Conservation (phyloP, 2,797 vertebrate genomes). For the Pseudochirops cupreus region DNA sequence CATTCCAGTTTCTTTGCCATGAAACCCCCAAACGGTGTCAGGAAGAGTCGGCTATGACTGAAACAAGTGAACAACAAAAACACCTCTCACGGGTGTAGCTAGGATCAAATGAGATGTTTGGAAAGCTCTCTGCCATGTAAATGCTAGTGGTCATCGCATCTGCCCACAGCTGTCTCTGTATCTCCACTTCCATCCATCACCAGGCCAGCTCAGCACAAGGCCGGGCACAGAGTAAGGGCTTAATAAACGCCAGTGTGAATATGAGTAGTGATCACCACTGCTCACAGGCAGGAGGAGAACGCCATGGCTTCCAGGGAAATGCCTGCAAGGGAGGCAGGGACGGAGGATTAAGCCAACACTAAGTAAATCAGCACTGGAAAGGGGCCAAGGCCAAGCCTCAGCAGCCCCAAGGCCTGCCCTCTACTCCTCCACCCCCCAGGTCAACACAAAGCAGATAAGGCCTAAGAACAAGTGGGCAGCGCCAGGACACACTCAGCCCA, state of each 20-base stretch:
- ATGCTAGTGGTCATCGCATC: too few relatives aligned
- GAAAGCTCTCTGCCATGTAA: not conserved
- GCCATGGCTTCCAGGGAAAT: not conserved
- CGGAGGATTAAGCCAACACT: not conserved
- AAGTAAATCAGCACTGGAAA: not conserved
- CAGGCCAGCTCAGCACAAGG: not conserved
- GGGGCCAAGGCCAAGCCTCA: not conserved
- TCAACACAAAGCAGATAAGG: not conserved
- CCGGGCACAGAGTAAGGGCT: not conserved
- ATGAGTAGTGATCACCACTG: not conserved
- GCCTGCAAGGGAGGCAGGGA: not conserved
- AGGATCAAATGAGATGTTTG: not conserved
- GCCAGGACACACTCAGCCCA: not conserved
- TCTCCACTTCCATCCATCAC: not conserved
- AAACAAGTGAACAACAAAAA: not conserved
- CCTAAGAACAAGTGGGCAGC: not conserved
- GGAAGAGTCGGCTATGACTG: not conserved
- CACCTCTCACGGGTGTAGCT: not conserved
- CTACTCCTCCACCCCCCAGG: not conserved
- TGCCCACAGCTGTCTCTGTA: too few relatives aligned
- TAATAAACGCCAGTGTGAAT: not conserved
- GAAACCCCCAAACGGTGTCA: not conserved
- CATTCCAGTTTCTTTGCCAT: not conserved
- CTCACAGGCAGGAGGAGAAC: not conserved
- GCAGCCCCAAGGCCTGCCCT: not conserved